Evolutionary conservation across 2,113 vertebrate species (phyloP).

Genomic region (Emberiza fucata): DNA sequence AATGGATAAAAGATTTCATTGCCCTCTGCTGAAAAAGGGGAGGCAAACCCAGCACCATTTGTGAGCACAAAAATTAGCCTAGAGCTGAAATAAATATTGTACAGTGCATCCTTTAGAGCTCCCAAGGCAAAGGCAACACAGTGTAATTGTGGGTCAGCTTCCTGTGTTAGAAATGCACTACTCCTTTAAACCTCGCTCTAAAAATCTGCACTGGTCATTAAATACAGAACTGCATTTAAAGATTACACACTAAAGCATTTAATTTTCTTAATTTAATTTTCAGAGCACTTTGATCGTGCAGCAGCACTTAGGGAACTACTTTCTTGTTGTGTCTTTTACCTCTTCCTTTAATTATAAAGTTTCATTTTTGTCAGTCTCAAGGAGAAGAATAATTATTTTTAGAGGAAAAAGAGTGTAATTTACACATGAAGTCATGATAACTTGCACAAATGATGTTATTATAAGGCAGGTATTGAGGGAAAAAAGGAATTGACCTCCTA

Average conservation of each 20-base stretch:
- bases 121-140: neutral
- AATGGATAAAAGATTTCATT: neutral
- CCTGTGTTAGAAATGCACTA: neutral
- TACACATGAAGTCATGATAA: neutral
- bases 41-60: neutral
- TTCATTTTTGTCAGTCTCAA: neutral
- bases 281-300: neutral
- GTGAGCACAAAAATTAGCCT: neutral
- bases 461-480: neutral
- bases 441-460: neutral
- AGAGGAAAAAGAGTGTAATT: neutral
- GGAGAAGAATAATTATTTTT: neutral
- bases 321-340: neutral
- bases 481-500: neutral
- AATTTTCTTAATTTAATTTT: slow-evolving; percentile 28
- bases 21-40: neutral
- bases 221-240: slow-evolving; percentile 5
- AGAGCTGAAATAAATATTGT: slow-evolving; percentile 2
- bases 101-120: neutral
- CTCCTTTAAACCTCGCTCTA: neutral
- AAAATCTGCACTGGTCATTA: slow-evolving; percentile 1
- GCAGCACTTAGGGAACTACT: neutral
- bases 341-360: neutral
- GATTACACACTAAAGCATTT: neutral
- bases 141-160: neutral